Percentiles rank a stretch among this genome's conserved stretches.
Conservation (phyloP, 2,888 invertebrate species). For the Drosophila crucigera region DNA sequence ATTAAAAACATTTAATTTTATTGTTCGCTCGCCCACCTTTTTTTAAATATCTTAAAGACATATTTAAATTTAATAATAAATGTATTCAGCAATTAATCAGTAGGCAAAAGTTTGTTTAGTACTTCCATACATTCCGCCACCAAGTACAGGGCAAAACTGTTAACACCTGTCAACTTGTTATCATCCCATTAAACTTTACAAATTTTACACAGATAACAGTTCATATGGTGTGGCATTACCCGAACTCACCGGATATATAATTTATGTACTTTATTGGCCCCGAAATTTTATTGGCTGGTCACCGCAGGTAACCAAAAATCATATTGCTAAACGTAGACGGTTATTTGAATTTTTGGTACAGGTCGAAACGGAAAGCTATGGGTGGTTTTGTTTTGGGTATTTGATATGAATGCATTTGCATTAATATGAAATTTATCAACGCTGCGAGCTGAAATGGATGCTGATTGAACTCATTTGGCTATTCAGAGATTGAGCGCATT, state of each 20-base stretch:
- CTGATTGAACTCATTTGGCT: slow-evolving; percentile 79
- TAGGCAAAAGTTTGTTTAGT: neutral
- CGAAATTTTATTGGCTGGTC: slow-evolving; percentile 31
- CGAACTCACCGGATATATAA: slow-evolving; percentile 68
- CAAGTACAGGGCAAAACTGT: neutral
- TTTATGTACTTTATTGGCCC: slow-evolving; percentile 68
- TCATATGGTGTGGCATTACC: slow-evolving; percentile 61
- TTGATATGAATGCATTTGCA: slow-evolving; percentile 69
- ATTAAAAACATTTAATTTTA: neutral
- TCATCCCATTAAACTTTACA: slow-evolving; percentile 31
- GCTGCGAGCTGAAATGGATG: slow-evolving; percentile 69
- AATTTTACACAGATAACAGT: slow-evolving; percentile 39
- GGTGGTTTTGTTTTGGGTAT: slow-evolving; percentile 46
- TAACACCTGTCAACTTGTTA: slow-evolving; percentile 35
- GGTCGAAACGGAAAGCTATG: slow-evolving; percentile 40
- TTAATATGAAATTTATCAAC: slow-evolving; percentile 80
- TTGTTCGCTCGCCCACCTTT: neutral
- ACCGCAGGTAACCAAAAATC: slow-evolving; percentile 64
- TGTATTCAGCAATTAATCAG: neutral
- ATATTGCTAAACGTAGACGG: slow-evolving; percentile 62
- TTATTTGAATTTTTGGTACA: slow-evolving; percentile 45
- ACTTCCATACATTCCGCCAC: neutral
- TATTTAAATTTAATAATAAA: neutral
- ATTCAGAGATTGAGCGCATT: slow-evolving; percentile 65
- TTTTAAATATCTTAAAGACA: neutral